Conservation (phyloP, 2,797 vertebrate genomes). For the Salmo trutta region DNA sequence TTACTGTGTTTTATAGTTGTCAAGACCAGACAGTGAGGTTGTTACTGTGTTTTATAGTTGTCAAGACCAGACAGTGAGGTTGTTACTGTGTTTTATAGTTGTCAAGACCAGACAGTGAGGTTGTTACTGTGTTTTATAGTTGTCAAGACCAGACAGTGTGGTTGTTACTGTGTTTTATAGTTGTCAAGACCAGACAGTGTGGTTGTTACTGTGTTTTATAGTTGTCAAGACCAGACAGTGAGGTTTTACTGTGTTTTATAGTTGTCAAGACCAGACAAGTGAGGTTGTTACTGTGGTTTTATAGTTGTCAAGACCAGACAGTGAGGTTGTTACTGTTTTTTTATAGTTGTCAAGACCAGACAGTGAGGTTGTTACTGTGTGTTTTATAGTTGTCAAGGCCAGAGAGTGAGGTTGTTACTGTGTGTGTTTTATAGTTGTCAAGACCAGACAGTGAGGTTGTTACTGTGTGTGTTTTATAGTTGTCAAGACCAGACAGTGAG, state of each 20-base stretch:
- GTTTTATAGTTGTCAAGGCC: neutral
- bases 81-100: neutral
- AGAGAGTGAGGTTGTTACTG: neutral
- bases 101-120: no score
- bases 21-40: neutral
- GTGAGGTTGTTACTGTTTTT: neutral
- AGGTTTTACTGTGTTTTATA: neutral
- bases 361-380: no score
- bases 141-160: no score
- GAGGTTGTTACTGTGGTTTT: neutral
- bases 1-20: neutral
- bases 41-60: neutral
- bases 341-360: no score
- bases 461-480: neutral
- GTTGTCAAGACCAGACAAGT: neutral
- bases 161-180: neutral
- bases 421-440: neutral
- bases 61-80: neutral
- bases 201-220: neutral
- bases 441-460: neutral
- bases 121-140: no score
- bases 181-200: neutral
- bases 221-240: neutral
- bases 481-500: neutral
- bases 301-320: no score